A percentile compares a stretch with the other conserved stretches of the same genome.
phyloP scores from a whole-genome alignment of 2,888 invertebrate species.

The Drepana falcataria region DNA sequence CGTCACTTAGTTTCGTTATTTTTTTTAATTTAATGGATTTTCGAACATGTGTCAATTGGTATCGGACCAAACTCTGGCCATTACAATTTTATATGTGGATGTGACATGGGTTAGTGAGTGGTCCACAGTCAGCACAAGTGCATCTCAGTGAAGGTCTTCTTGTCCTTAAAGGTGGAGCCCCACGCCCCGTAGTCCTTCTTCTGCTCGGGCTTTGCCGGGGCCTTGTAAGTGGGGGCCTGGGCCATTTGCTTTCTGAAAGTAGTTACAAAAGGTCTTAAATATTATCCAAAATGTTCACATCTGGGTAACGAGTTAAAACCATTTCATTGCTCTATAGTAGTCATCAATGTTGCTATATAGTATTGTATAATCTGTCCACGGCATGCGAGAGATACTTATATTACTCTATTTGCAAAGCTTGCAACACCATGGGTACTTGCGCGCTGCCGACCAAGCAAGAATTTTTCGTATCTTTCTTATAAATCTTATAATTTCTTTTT shows the following conservation, averaged over 20 bases:
- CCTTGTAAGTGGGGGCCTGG: slow-evolving; percentile 49
- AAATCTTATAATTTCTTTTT: too few species aligned
- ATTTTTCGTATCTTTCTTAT: too few species aligned
- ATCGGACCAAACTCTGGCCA: neutral
- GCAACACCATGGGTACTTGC: too few species aligned
- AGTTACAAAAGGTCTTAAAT: neutral
- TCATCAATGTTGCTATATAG: too few species aligned
- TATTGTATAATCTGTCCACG: too few species aligned
- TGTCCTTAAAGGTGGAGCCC: slow-evolving; percentile 87
- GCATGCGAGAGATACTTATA: too few species aligned
- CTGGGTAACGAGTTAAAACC: too few species aligned
- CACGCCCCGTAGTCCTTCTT: slow-evolving; percentile 81
- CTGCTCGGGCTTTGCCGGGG: slow-evolving; percentile 56
- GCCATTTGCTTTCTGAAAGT: slow-evolving; percentile 48
- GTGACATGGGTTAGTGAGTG: slow-evolving; percentile 18
- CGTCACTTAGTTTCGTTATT: neutral
- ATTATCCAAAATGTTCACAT: too few species aligned
- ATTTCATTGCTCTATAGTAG: too few species aligned
- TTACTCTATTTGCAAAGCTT: too few species aligned
- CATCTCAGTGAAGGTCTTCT: slow-evolving; percentile 84
- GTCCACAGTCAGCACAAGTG: slow-evolving; percentile 77
- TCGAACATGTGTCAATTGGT: slow-evolving; percentile 5
- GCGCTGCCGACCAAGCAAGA: too few species aligned
- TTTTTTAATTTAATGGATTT: slow-evolving; percentile 3
- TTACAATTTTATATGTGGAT: slow-evolving; percentile 23